These are phyloP conservation scores for Chrysopilus asiliformis DNA, from an alignment of 2,888 invertebrate species.

Conservation along the genomic window DNA sequence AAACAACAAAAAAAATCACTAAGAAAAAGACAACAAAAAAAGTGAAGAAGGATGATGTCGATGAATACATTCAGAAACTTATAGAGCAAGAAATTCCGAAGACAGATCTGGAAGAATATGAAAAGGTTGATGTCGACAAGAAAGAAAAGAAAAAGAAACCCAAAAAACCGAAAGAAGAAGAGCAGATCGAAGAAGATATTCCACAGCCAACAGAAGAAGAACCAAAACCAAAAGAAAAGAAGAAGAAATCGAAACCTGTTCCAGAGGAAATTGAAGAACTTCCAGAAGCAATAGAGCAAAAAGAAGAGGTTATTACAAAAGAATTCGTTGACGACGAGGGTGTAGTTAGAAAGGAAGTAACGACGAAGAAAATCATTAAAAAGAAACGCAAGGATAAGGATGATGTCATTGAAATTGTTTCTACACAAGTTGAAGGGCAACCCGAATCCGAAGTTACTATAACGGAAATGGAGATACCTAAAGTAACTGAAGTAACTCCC, in stretches of 20 bases:
- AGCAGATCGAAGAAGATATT: slow-evolving; percentile 6
- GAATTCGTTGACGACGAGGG: slow-evolving; percentile 3
- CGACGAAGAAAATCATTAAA: slow-evolving; percentile 8
- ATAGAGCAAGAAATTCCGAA: slow-evolving; percentile 30
- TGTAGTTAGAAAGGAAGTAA: slow-evolving; percentile 15
- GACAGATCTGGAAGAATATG: slow-evolving; percentile 30
- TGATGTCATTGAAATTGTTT: slow-evolving; percentile 27
- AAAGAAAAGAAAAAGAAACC: slow-evolving; percentile 28
- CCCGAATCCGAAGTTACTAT: slow-evolving; percentile 22
- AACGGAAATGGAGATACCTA: slow-evolving; percentile 18
- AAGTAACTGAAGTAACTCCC: neutral
- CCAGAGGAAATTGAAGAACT: slow-evolving; percentile 19
- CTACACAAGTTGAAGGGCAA: slow-evolving; percentile 22
- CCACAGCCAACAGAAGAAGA: slow-evolving; percentile 26
- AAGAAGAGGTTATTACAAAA: neutral
- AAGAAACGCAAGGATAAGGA: slow-evolving; percentile 24
- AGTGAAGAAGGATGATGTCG: slow-evolving; percentile 22
- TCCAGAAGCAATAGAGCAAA: slow-evolving; percentile 21
- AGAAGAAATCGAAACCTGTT: slow-evolving; percentile 17
- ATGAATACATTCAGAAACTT: slow-evolving; percentile 27
- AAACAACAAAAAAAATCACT: slow-evolving; percentile 23
- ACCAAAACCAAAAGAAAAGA: slow-evolving; percentile 14
- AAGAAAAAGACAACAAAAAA: slow-evolving; percentile 28
- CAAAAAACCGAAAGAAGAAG: slow-evolving; percentile 17
- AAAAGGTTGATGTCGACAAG: slow-evolving; percentile 27